phyloP scores from a whole-genome alignment of 2,113 vertebrate species.

The Eleginops maclovinus region DNA sequence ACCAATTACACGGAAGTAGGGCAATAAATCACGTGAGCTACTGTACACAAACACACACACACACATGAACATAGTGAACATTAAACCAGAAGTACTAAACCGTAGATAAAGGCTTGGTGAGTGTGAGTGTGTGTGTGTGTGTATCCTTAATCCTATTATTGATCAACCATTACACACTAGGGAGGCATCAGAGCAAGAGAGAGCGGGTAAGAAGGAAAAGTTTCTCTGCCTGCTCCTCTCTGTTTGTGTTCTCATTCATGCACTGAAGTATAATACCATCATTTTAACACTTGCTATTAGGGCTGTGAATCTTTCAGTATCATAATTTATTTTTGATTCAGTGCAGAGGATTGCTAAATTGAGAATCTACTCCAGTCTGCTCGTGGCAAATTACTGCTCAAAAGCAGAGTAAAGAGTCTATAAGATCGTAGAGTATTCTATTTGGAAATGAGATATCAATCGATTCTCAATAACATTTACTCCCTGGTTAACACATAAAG shows the following conservation, averaged over 20 bases:
- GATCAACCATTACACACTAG: conserved; percentile 52
- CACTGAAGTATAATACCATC: not conserved
- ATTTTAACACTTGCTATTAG: not conserved
- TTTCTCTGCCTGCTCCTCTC: conserved; percentile 2
- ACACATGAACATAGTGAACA: conserved; percentile 14
- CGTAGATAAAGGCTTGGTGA: conserved; percentile 1
- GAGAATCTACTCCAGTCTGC: too few species aligned
- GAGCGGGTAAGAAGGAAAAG: not conserved
- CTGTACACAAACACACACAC: conserved; percentile 35
- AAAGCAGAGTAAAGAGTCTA: too few species aligned
- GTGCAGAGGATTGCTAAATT: too few species aligned
- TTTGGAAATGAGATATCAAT: too few species aligned
- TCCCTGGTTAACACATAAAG: too few species aligned
- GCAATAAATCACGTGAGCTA: conserved; percentile 47
- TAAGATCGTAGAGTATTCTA: too few species aligned
- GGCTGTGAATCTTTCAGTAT: too few species aligned
- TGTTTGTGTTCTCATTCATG: conserved; percentile 2
- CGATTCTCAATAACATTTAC: too few species aligned
- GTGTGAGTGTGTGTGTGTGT: conserved; percentile 10
- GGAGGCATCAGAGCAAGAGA: conserved; percentile 29
- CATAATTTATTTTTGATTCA: too few species aligned
- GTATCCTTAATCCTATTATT: conserved; percentile 64
- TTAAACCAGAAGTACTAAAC: conserved; percentile 33
- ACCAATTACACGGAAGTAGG: conserved; percentile 62
- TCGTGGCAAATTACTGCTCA: too few species aligned